Base-by-base conservation (phyloP, 2,113 vertebrate species). In the Diadophis punctatus region DNA sequence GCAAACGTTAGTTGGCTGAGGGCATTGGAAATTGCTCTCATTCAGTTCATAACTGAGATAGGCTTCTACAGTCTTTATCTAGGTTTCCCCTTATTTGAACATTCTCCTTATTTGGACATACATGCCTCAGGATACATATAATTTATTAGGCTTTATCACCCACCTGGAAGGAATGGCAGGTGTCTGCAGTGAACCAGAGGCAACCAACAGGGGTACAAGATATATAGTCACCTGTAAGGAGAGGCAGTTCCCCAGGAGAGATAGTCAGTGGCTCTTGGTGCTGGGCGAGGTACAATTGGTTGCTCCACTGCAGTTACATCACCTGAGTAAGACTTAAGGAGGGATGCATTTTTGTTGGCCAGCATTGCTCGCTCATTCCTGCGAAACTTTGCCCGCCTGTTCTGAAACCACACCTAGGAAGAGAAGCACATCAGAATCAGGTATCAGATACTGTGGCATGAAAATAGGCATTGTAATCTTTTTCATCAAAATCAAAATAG, bases 361-460 rank as follows among this genome's bases (percentile, higher is more conserved):
- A 99, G 97, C 99, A 99, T 99, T 91, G 99, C 99, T 90, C 99
- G 97, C 97, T 99, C 99, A 0, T 99, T 99, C 95, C 99, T 96
- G 86, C 99, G 99, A 95, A 99, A 99, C 97, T 99, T 99, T 39
- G 99, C 99, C 96, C 99, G 98, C 92, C 99, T 96, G 97, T 99
- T 99, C 98, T 99, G 99, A 94, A 99, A 99, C 99, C 99, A 99
- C 91, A 99, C 99, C 99, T 99, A 96, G 58, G 92, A 92, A 1
- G 22, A 55, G 48, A 52, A 92, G 34, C 46, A 88, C 49, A 1
- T 4, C 53, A 90, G 18, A 89, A 74, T 86, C 0, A 8, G 46
- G 46, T 11, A 16, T 95, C 80, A 93, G 18, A 90, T 88, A 88
- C 89, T 43, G 48, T 49, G 43, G 10, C 27, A 12, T 49, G 85